Base-by-base conservation (phyloP, 2,888 invertebrate species). In the Lasioglossum calceatum region DNA sequence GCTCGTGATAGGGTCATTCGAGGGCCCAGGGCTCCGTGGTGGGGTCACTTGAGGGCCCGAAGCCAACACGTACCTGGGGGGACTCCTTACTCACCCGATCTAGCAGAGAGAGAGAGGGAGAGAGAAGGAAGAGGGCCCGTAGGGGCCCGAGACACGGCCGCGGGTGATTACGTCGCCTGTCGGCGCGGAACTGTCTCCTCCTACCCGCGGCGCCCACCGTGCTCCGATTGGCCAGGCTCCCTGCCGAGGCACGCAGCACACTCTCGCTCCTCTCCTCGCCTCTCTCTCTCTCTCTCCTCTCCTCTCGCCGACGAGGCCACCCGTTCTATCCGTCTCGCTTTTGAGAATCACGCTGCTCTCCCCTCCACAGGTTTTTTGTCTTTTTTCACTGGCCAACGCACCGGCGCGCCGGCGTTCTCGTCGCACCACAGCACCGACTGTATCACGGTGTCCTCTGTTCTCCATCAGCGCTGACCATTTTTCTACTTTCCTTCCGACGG, bases 161-260 rank as follows among this genome's bases (percentile, higher is more conserved):
- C 94, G 94, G 94, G 94, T 94, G 94, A 94, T 94, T 94, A 94
- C 94, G 94, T 94, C 94, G 94, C 90, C 92, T 93, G 94, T 94
- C 94, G 94, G 94, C 94, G 94, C 93, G 94, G 94, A 94, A 94
- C 94, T 94, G 94, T 94, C 94, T 94, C 94, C 94, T 94, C 94
- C 94, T 94, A 94, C 93, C 94, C 93, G 92, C 92, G 94, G 93
- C 94, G 94, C 94, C 94, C 93, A 94, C 94, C 91, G 87, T 84
- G 82, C 91, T 92, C 93, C 90, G 89, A 94, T 94, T 94, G 94
- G 94, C 90, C 87, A 86, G 87, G 50, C 90, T 91, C 91, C 89
- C 90, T 89, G 90, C 91, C 90, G 89, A 89, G 91, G 92, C 92
- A 92, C 91, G 87, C 85, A 81, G 85, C 82, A 86, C 79, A 72